phyloP scores from a whole-genome alignment of 1,140 invertebrate genomes.

The Sycophaga agraensis region DNA sequence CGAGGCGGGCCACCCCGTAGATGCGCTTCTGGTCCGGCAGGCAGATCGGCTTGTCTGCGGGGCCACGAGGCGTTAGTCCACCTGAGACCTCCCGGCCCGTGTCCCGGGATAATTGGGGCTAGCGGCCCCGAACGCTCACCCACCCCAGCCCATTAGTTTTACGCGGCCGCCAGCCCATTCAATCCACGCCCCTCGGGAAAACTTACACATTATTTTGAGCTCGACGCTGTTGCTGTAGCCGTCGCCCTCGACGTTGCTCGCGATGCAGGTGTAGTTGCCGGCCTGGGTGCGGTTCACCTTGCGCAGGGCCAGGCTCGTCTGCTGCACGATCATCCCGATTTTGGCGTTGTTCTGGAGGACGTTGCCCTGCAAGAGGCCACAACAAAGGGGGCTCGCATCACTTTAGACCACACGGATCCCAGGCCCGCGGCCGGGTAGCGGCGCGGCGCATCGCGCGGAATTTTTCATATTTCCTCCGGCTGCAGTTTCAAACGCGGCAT shows the following conservation, averaged over 20 bases:
- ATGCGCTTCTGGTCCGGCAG: conserved; percentile 73
- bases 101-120: too few relatives aligned
- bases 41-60: conserved; percentile 83
- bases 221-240: conserved; percentile 77
- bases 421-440: neutral
- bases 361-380: conserved; percentile 71
- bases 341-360: conserved; percentile 79
- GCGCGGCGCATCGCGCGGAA: too few relatives aligned
- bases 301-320: conserved; percentile 76
- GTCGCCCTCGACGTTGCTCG: conserved; percentile 86
- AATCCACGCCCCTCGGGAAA: too few relatives aligned
- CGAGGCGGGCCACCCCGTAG: conserved; percentile 82
- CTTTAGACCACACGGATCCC: too few relatives aligned
- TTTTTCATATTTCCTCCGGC: neutral
- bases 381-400: too few relatives aligned
- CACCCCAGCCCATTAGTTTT: too few relatives aligned
- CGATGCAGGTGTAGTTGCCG: conserved; percentile 84
- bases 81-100: too few relatives aligned
- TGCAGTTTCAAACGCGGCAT: neutral
- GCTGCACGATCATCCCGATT: conserved; percentile 79
- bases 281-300: conserved; percentile 75
- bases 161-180: too few relatives aligned
- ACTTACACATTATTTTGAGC: conserved; percentile 90
- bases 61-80: too few relatives aligned
- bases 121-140: too few relatives aligned